Percentiles rank a stretch among this genome's conserved stretches.
Conservation (phyloP, 2,888 invertebrate species). For the Drosophila subsilvestris region DNA sequence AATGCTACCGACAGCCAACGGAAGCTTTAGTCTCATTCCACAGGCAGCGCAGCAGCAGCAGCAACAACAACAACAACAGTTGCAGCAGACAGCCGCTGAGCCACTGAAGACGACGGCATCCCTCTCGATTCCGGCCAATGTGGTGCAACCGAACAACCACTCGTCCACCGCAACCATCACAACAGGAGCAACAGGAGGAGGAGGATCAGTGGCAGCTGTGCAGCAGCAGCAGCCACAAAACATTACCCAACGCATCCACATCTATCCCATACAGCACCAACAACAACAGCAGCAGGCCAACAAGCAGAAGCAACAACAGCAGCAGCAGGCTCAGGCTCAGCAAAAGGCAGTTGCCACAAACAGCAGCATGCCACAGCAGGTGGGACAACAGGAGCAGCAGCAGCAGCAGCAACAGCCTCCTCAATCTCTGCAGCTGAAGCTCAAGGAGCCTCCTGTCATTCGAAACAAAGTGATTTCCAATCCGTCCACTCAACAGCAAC, state of each 20-base stretch:
- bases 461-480: conserved; percentile 47
- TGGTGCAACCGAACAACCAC: conserved; percentile 84
- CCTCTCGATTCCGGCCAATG: conserved; percentile 78
- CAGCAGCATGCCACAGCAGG: conserved; percentile 27
- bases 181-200: conserved; percentile 34
- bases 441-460: conserved; percentile 35
- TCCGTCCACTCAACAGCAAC: conserved; percentile 22
- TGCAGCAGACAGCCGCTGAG: conserved; percentile 47
- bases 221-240: conserved; percentile 50
- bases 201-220: conserved; percentile 8
- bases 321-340: conserved; percentile 44
- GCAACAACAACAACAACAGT: conserved; percentile 47
- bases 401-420: conserved; percentile 13
- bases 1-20: conserved; percentile 83
- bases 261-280: conserved; percentile 83
- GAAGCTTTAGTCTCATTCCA: conserved; percentile 73
- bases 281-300: conserved; percentile 75
- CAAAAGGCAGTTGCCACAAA: conserved; percentile 27
- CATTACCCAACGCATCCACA: conserved; percentile 75
- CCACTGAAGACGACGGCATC: conserved; percentile 36
- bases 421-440: conserved; percentile 30
- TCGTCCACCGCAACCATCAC: conserved; percentile 60
- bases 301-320: conserved; percentile 35
- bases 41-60: conserved; percentile 61
- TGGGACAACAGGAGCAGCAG: conserved; percentile 34